A percentile compares a stretch with the other conserved stretches of the same genome.
These are phyloP conservation scores for Phyllotis vaccarum DNA, from an alignment of 2,797 vertebrate genomes.

Conservation along the genomic window DNA sequence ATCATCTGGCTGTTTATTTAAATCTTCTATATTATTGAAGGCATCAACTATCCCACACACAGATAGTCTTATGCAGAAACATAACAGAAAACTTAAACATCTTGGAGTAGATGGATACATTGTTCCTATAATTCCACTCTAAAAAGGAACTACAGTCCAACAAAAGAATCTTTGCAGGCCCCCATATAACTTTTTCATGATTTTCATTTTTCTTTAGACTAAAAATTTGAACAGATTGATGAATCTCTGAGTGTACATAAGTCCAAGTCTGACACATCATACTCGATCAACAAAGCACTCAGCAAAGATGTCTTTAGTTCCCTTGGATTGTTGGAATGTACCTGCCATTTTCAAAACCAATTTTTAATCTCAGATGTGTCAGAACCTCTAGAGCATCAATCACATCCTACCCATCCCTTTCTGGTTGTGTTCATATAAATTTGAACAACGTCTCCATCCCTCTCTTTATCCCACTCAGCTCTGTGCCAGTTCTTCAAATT, in stretches of 20 bases:
- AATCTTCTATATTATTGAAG: neutral
- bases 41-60: neutral
- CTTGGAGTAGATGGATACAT: neutral
- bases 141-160: neutral
- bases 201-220: constrained; percentile 10
- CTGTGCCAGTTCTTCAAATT: neutral
- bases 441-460: neutral
- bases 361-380: constrained; percentile 33
- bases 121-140: neutral
- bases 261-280: constrained; percentile 32
- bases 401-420: neutral
- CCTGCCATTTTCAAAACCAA: constrained; percentile 54
- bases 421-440: neutral
- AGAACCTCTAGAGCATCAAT: constrained; percentile 37
- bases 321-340: constrained; percentile 25
- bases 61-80: neutral
- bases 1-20: neutral
- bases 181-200: neutral
- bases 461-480: constrained; percentile 5
- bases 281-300: constrained; percentile 43
- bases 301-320: constrained; percentile 3
- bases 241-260: neutral
- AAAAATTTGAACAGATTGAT: neutral
- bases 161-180: neutral
- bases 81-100: neutral